Base-by-base conservation (phyloP, 2,113 vertebrate genomes). In the Grammomys surdaster region DNA sequence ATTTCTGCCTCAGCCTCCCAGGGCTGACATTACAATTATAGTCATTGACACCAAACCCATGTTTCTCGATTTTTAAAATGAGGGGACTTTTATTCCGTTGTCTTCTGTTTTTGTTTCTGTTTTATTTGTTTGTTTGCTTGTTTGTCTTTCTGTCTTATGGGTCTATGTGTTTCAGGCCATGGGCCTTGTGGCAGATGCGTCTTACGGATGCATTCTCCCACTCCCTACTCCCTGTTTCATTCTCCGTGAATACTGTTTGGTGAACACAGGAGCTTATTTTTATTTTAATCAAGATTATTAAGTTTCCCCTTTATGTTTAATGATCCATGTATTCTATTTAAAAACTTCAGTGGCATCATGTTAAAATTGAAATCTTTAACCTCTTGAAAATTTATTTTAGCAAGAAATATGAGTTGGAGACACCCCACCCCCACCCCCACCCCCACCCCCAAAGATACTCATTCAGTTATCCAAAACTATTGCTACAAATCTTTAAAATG, bases 351-450 rank as follows among this genome's bases (percentile, higher is more conserved):
- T 80, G 43, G 36, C 58, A 82, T 86, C 28, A 54, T 90, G 87
- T 86, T 90, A 94, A 94, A 73, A 43, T 88, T 88, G 93, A 77
- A 67, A 67, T 67, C 28, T 67, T 67, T 87, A 90, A 70, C 24
- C 33, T 85, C 77, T 54, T 48, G 75, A 76, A 20, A 82, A 86
- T 94, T 90, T 90, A 67, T 92, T 94, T 92, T 73, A 88, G 31
- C 86, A 81, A 95, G 16, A 82, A 22, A 81, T 88, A 73, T 51
- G 70, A 75, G 22, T 33, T 24, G 88, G 46, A 48, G 22, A 88
- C 87, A 94, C 76, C 67, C 81, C 40, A 63, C 82, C 81, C 40
- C 70, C 82, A 65, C 82, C 81, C 40, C 70, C 82, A 65, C 40
- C n/a, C 46, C 31, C 28, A 67, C 60, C 63, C 26, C 63, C 22